These are phyloP conservation scores for Alentia gelatinosa DNA, from an alignment of 2,888 invertebrate genomes.

Conservation along the genomic window DNA sequence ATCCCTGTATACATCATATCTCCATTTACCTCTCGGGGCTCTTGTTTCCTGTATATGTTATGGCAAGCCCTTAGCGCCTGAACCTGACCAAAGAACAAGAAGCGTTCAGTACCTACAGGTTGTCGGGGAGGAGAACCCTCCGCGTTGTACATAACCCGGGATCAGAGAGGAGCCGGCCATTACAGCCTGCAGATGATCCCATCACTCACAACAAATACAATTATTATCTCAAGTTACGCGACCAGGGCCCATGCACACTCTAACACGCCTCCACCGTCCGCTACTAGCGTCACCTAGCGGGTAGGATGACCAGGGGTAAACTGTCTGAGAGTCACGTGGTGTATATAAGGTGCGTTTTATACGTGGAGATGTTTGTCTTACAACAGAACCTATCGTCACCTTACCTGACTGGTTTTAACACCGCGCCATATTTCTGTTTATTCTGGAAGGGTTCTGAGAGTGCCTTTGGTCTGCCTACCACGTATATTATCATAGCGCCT, in stretches of 20 bases:
- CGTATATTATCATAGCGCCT: too few relatives aligned
- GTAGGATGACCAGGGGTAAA: too few relatives aligned
- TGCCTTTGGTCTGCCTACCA: too few relatives aligned
- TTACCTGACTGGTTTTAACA: too few relatives aligned
- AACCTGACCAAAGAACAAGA: neutral
- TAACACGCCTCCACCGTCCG: too few relatives aligned
- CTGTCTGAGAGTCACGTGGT: too few relatives aligned
- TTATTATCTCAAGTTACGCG: neutral
- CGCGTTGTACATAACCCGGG: neutral
- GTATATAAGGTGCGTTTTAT: too few relatives aligned
- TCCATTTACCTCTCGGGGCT: neutral
- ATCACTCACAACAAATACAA: slow-evolving; percentile 16
- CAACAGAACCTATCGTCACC: too few relatives aligned
- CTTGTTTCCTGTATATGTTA: neutral
- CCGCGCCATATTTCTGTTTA: too few relatives aligned
- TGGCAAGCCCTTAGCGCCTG: neutral
- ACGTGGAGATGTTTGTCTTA: too few relatives aligned
- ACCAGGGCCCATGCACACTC: neutral
- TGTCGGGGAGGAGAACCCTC: slow-evolving; percentile 2
- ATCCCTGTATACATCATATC: neutral
- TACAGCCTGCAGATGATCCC: neutral
- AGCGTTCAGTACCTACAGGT: neutral
- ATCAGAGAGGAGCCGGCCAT: neutral
- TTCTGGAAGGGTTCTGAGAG: too few relatives aligned
- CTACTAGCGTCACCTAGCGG: too few relatives aligned